A percentile compares a stretch with the other conserved stretches of the same genome.
These are phyloP conservation scores for Willowsia nigromaculata DNA, from an alignment of 2,888 invertebrate genomes.

Conservation along the genomic window DNA sequence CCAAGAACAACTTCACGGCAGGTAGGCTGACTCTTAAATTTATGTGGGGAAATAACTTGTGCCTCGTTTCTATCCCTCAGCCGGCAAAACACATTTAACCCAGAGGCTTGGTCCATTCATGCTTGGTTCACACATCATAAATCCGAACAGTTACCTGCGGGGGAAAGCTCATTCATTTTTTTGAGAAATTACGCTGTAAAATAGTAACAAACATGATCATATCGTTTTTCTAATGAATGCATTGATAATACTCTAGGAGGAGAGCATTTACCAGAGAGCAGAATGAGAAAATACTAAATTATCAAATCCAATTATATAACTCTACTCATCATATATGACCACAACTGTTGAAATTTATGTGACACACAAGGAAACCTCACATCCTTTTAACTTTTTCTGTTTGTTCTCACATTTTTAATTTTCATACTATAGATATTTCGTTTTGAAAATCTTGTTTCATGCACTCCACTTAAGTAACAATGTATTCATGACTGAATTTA, in stretches of 20 bases:
- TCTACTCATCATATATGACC: too few species aligned
- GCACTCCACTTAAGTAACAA: background rate
- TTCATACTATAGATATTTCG: too few species aligned
- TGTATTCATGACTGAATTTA: background rate
- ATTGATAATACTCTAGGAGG: too few species aligned
- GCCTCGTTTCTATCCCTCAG: background rate
- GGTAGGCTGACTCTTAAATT: background rate
- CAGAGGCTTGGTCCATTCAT: slow-evolving; percentile 1
- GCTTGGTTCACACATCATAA: slow-evolving; percentile 54
- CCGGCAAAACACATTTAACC: background rate
- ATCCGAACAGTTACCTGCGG: slow-evolving; percentile 16
- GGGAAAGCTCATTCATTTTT: background rate
- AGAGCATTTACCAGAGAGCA: too few species aligned
- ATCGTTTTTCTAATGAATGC: too few species aligned
- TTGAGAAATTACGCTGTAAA: slow-evolving; percentile 8
- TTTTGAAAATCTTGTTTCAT: background rate
- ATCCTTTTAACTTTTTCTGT: too few species aligned
- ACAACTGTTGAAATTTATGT: too few species aligned
- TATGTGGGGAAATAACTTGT: background rate
- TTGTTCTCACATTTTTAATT: too few species aligned
- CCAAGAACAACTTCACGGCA: slow-evolving; percentile 41
- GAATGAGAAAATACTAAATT: too few species aligned
- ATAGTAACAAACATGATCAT: background rate
- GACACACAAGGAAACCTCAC: too few species aligned
- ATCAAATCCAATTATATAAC: too few species aligned